Conservation (phyloP, 2,888 invertebrate species). For the Osmoderma eremita region DNA sequence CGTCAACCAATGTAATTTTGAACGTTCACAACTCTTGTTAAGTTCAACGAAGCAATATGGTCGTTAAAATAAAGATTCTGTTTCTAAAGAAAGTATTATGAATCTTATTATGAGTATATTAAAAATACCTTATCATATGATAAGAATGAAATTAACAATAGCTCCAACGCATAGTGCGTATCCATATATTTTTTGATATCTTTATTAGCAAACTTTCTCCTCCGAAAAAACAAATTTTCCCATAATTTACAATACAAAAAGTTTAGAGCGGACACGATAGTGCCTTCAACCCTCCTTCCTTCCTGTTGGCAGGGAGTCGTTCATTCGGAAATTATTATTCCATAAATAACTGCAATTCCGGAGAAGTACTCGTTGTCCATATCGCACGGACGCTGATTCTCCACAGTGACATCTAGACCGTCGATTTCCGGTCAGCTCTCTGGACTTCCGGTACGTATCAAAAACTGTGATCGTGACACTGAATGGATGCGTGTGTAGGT, state of each 20-base stretch:
- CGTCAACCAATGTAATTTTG: too few species aligned
- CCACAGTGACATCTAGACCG: conserved; percentile 43
- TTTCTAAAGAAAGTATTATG: too few species aligned
- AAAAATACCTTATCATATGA: too few species aligned
- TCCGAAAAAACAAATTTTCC: not conserved
- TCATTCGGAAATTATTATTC: conserved; percentile 30
- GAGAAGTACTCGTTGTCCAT: conserved; percentile 34
- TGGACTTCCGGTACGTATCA: conserved; percentile 33
- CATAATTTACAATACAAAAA: conserved; percentile 1
- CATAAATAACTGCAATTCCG: conserved; percentile 30
- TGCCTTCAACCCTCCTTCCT: conserved; percentile 6
- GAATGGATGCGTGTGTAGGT: conserved; percentile 25
- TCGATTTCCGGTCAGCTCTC: conserved; percentile 45
- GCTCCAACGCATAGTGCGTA: too few species aligned
- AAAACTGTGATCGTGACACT: conserved; percentile 40
- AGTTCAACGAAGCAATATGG: too few species aligned
- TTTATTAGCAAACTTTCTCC: too few species aligned
- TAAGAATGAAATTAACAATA: too few species aligned
- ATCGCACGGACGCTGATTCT: conserved; percentile 45
- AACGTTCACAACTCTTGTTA: too few species aligned
- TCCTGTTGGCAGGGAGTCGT: not conserved
- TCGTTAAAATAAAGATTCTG: too few species aligned
- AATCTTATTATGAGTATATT: too few species aligned
- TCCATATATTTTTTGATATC: too few species aligned
- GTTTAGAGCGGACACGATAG: conserved; percentile 13